Evolutionary conservation across 2,888 invertebrate genomes (phyloP), one percentile per base, ranked within the genome.

Genomic region (Xanthorhoe spadicearia): DNA sequence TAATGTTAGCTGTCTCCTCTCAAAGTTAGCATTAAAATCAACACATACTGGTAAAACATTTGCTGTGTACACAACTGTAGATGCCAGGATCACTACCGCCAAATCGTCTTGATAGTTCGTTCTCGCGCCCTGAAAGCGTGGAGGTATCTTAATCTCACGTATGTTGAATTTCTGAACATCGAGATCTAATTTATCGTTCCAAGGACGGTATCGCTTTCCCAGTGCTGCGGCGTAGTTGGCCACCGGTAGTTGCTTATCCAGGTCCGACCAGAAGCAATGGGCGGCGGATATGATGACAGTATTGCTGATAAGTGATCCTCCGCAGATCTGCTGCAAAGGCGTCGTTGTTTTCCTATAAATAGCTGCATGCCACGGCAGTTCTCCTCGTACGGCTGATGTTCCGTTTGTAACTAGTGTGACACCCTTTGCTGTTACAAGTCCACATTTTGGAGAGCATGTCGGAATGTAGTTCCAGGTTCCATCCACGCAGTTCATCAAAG

Each of bases 51-150:
- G 94, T 23, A 84, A 79, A 0, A 95, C 88, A 59, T 77, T 82
- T 0, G 82, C 74, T 5, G 84, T 82, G 48, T 94, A 88, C 0
- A 76, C 71, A 5, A 93, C 88, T 0, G 87, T 74, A 0, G 76
- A 79, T 1, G 84, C 77, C 13, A 94, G 77, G 0, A 93, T 75
- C 6, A 95, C 60, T 1, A 95, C 63, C 0, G 94, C 94, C 10
- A 95, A 85, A 75, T 95, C 95, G 0, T 94, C 94, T 46, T 94
- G 94, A 68, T 92, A 94, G 75, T 94, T 94, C 0, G 93, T 89
- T 0, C 76, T 70, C 61, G 85, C 77, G 49, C 94, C 94, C 68
- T 88, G 91, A 79, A 94, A 95, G 0, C 89, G 81, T 0, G 80
- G 76, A 0, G 94, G 94, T 0, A 92, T 74, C 17, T 85, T 78